phyloP scores from a whole-genome alignment of 2,797 vertebrate species.

The Helicolenus hilgendorfi region DNA sequence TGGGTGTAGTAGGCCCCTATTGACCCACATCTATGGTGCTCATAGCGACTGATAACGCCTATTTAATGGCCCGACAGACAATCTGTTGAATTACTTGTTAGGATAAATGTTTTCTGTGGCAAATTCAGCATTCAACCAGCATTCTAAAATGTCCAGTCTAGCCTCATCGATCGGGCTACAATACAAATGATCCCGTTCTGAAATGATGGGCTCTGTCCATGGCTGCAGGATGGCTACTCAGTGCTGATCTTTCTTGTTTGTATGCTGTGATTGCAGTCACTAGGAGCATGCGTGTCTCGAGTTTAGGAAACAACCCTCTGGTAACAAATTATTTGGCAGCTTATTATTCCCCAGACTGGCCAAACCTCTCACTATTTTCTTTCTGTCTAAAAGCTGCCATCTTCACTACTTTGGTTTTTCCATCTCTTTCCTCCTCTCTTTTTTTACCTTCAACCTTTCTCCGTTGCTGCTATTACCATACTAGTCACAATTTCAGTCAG shows the following conservation, averaged over 20 bases:
- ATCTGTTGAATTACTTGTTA: conserved; percentile 3
- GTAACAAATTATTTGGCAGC: background rate
- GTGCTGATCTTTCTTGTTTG: background rate
- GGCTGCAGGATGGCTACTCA: background rate
- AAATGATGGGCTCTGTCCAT: background rate
- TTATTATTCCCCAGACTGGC: background rate
- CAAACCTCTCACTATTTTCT: background rate
- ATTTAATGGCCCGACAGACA: no score
- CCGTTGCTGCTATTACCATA: background rate
- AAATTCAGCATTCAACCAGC: background rate
- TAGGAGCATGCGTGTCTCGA: background rate
- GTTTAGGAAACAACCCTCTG: background rate
- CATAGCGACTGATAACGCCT: no score
- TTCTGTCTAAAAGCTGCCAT: background rate
- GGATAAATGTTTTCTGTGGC: background rate
- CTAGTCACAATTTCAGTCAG: conserved; percentile 13
- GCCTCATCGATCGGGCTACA: background rate
- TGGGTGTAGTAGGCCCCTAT: no score
- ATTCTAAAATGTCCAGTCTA: conserved; percentile 2
- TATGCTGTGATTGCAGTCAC: background rate
- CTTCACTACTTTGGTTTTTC: background rate
- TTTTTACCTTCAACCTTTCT: background rate
- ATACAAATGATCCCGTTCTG: background rate
- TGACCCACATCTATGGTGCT: no score
- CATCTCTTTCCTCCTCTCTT: background rate